Conservation (phyloP, 2,888 invertebrate genomes). For the Cryptus armator region DNA sequence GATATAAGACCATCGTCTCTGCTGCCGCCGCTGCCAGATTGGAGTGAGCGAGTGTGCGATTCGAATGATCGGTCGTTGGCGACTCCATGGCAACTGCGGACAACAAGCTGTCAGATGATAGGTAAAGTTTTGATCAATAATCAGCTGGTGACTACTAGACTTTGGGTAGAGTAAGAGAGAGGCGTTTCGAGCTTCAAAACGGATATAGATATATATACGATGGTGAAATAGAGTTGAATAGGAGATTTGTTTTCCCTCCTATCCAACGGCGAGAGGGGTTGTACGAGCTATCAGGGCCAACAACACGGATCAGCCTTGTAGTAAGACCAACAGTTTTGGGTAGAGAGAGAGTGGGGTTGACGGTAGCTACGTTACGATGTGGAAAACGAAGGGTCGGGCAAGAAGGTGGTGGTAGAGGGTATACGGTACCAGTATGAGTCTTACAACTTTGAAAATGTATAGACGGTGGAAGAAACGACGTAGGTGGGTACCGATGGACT, state of each 20-base stretch:
- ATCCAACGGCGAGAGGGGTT: neutral
- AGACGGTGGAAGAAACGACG: constrained; percentile 33
- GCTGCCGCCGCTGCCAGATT: neutral
- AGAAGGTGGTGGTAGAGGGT: constrained; percentile 48
- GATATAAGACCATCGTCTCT: constrained; percentile 45
- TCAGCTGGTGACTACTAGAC: constrained; percentile 80
- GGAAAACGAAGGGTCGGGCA: constrained; percentile 66
- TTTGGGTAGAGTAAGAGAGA: constrained; percentile 64
- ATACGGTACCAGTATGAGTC: constrained; percentile 60
- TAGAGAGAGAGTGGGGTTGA: constrained; percentile 14
- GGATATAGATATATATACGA: neutral
- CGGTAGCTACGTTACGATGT: constrained; percentile 38
- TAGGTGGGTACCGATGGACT: constrained; percentile 63
- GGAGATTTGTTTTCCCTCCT: constrained; percentile 4
- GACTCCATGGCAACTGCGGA: constrained; percentile 84
- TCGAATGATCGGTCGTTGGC: constrained; percentile 82
- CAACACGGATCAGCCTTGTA: constrained; percentile 51
- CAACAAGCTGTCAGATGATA: constrained; percentile 85
- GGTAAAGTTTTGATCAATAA: constrained; percentile 85
- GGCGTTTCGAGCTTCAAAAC: constrained; percentile 17
- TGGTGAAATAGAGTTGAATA: constrained; percentile 1
- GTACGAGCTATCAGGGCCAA: constrained; percentile 49
- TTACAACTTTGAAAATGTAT: constrained; percentile 18
- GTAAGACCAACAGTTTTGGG: constrained; percentile 69
- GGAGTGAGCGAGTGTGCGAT: constrained; percentile 69